A percentile compares a stretch with the other conserved stretches of the same genome.
Evolutionary conservation across 2,888 invertebrate genomes (phyloP).

Genomic region (Agapostemon virescens): DNA sequence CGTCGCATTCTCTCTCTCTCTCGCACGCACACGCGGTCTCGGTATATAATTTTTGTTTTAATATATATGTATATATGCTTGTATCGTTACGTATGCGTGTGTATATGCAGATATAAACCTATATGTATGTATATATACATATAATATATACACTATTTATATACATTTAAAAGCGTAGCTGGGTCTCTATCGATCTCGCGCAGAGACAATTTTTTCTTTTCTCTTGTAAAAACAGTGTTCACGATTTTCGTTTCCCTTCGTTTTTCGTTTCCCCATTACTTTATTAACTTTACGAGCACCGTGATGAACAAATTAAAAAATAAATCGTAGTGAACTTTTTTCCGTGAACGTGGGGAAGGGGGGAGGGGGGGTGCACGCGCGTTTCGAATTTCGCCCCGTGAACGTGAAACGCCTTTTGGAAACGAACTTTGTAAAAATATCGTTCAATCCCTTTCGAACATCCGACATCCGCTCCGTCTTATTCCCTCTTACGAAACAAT

Average conservation of each 20-base stretch:
- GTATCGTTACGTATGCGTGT: slow-evolving; percentile 29
- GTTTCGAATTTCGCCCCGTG: background rate
- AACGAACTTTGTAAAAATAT: slow-evolving; percentile 21
- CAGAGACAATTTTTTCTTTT: background rate
- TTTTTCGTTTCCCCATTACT: background rate
- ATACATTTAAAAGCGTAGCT: slow-evolving; percentile 58
- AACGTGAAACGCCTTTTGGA: background rate
- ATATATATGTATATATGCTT: slow-evolving; percentile 25
- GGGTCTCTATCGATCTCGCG: background rate
- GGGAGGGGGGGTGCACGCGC: no score
- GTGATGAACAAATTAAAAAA: slow-evolving; percentile 14
- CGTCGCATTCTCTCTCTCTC: slow-evolving; percentile 10
- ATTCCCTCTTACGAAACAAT: slow-evolving; percentile 10
- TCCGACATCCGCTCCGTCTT: background rate
- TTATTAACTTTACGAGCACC: slow-evolving; percentile 14
- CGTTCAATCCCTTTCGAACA: slow-evolving; percentile 11
- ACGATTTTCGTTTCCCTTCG: background rate
- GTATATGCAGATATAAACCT: slow-evolving; percentile 30
- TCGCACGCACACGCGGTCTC: slow-evolving; percentile 3
- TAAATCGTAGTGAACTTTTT: background rate
- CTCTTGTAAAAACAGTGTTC: slow-evolving; percentile 19
- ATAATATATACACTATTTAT: slow-evolving; percentile 60
- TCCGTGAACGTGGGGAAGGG: background rate
- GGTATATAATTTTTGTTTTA: slow-evolving; percentile 25
- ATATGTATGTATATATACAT: slow-evolving; percentile 42